Evolutionary conservation across 2,113 vertebrate genomes (phyloP).

Genomic region (Callospermophilus lateralis): DNA sequence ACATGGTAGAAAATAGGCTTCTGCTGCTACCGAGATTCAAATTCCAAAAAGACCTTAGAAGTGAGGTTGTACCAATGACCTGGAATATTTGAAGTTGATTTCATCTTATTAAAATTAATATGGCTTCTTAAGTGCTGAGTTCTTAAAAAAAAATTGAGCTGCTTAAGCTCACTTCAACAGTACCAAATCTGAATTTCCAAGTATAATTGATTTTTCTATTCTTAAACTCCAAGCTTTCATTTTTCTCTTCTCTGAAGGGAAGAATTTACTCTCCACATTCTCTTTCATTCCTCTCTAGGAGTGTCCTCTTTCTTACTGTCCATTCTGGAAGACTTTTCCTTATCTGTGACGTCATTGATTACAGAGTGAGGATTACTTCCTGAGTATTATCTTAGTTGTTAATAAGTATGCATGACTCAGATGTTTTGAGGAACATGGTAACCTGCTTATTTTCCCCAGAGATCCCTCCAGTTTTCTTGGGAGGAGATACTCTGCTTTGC

Average conservation of each 20-base stretch:
- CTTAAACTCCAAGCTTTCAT: not conserved
- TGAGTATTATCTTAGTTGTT: not conserved
- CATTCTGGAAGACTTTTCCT: not conserved
- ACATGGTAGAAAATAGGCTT: not conserved
- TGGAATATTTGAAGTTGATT: not conserved
- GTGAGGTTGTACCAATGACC: not conserved
- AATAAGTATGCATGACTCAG: not conserved
- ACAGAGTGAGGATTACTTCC: not conserved
- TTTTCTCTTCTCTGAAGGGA: not conserved
- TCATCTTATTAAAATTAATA: constrained; percentile 24
- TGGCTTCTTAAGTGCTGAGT: not conserved
- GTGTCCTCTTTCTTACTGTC: not conserved
- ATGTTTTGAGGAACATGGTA: not conserved
- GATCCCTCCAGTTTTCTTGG: not conserved
- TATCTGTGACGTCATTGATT: not conserved
- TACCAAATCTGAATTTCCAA: not conserved
- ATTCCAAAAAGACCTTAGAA: not conserved
- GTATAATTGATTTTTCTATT: not conserved
- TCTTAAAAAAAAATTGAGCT: not conserved
- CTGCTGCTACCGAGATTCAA: not conserved
- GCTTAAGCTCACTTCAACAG: not conserved
- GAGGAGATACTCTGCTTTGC: not conserved
- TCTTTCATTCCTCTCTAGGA: not conserved
- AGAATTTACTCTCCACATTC: not conserved
- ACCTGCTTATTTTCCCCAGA: not conserved